These are phyloP conservation scores for Pycnomerus fuliginosus DNA, from an alignment of 2,888 invertebrate genomes.

Conservation along the genomic window DNA sequence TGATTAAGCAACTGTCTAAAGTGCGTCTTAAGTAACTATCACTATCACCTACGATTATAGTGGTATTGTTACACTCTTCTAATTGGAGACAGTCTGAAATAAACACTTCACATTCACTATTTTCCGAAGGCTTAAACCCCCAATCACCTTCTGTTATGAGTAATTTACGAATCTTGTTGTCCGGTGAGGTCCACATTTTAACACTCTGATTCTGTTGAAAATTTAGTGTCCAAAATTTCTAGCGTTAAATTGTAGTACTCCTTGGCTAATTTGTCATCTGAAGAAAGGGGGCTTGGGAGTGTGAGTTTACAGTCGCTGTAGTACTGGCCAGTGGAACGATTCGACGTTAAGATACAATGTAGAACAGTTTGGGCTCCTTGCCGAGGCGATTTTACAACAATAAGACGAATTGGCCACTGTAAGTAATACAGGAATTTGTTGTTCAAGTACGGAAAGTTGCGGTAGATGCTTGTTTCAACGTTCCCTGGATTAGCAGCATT, in stretches of 20 bases:
- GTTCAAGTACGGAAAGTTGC: slow-evolving; percentile 47
- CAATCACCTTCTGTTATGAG: slow-evolving; percentile 38
- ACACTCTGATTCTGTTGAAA: slow-evolving; percentile 47
- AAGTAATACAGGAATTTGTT: slow-evolving; percentile 46
- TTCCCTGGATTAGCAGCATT: slow-evolving; percentile 54
- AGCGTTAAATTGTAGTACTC: slow-evolving; percentile 47
- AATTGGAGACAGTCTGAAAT: slow-evolving; percentile 33
- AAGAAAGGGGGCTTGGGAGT: slow-evolving; percentile 42
- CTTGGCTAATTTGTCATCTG: slow-evolving; percentile 40
- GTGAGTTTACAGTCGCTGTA: slow-evolving; percentile 46
- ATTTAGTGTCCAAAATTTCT: slow-evolving; percentile 41
- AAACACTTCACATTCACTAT: slow-evolving; percentile 43
- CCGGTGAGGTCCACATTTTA: slow-evolving; percentile 45
- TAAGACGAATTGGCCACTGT: slow-evolving; percentile 48
- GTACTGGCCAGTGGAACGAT: slow-evolving; percentile 47
- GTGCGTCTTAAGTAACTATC: slow-evolving; percentile 53
- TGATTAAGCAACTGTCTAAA: slow-evolving; percentile 53
- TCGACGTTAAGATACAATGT: slow-evolving; percentile 48
- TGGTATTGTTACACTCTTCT: slow-evolving; percentile 13
- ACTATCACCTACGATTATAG: slow-evolving; percentile 49
- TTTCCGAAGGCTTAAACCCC: slow-evolving; percentile 47
- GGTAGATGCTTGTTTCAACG: slow-evolving; percentile 51
- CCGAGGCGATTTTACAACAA: slow-evolving; percentile 48
- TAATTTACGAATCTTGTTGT: slow-evolving; percentile 45
- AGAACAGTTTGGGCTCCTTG: slow-evolving; percentile 53